Evolutionary conservation across 1,140 invertebrate species (phyloP), one percentile per base, ranked within the genome.

Genomic region (Philopotamus ludificatus): DNA sequence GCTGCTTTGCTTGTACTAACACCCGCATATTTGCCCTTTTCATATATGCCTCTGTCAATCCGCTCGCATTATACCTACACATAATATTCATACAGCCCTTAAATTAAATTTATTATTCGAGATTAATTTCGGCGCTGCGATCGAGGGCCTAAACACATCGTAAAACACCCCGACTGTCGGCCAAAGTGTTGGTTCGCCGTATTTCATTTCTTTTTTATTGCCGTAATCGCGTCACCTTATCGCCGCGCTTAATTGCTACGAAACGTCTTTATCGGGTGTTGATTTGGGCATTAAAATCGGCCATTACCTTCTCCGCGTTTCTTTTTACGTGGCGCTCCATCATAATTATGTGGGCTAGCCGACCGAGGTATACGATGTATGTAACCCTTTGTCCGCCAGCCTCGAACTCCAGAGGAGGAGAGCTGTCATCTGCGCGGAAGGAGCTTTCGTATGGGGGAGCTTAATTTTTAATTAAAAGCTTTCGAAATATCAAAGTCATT

Each of bases 381-480:
- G 8, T 18, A 62, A 39, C 60, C 63, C 47, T 65, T 65, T 65
- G 63, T 65, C 63, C 54, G 53, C 41, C 2, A 61, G 59, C 59
- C 44, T 61, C 59, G 22, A 61, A 59, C 42, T 16, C 20, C 53
- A 8, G 23, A 41, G 41, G 18, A 22, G 28, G 51, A 23, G 41
- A 18, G 25, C 68, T 70, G 68, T 70, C 68, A 66, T 66, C 60
- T 62, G 53, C 26, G 63, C 25, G 53, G 34, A 49, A 65, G 60
- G 47, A 65, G 55, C 55, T 63, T 70, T 66, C 53, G 55, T 61
- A 63, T 53, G 34, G 63, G 54, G 61, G 67, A 69, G 68, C 68
- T 70, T 70, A 66, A 66, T 70, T 70, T 70, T 70, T 70, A 70
- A 70, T 70, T 70, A 67, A 68, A 68, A 70, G 60, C 69, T 61